Conservation (phyloP, 2,888 invertebrate species). For the Orchestes rusci region DNA sequence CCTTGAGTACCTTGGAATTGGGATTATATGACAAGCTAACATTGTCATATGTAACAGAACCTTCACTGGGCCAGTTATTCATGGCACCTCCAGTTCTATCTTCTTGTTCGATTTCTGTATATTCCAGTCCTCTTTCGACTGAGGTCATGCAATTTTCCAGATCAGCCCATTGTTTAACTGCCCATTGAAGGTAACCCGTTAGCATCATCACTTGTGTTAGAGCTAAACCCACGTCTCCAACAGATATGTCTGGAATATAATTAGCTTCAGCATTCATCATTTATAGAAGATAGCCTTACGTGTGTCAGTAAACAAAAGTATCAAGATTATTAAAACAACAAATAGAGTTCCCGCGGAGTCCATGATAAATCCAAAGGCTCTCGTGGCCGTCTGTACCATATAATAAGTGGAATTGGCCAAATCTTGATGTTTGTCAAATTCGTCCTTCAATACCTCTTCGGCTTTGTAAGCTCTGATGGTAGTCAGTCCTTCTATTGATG, state of each 20-base stretch:
- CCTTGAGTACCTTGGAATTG: conserved; percentile 51
- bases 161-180: conserved; percentile 78
- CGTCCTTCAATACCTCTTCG: conserved; percentile 33
- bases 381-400: conserved; percentile 31
- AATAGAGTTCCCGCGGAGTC: conserved; percentile 32
- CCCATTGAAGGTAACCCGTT: conserved; percentile 59
- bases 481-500: conserved; percentile 38
- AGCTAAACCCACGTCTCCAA: conserved; percentile 62
- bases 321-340: conserved; percentile 26
- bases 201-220: conserved; percentile 74
- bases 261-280: not conserved
- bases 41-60: conserved; percentile 51
- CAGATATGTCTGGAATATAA: conserved; percentile 26
- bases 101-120: conserved; percentile 45
- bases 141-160: conserved; percentile 73
- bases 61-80: conserved; percentile 54
- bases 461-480: conserved; percentile 38
- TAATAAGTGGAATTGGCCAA: conserved; percentile 36
- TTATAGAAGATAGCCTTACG: conserved; percentile 18
- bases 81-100: conserved; percentile 44
- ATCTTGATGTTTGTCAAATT: conserved; percentile 39
- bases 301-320: conserved; percentile 27
- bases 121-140: conserved; percentile 67
- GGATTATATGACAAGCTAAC: conserved; percentile 64
- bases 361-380: conserved; percentile 36